These are phyloP conservation scores for Phortica okadai DNA, from an alignment of 2,888 invertebrate genomes.

Conservation along the genomic window DNA sequence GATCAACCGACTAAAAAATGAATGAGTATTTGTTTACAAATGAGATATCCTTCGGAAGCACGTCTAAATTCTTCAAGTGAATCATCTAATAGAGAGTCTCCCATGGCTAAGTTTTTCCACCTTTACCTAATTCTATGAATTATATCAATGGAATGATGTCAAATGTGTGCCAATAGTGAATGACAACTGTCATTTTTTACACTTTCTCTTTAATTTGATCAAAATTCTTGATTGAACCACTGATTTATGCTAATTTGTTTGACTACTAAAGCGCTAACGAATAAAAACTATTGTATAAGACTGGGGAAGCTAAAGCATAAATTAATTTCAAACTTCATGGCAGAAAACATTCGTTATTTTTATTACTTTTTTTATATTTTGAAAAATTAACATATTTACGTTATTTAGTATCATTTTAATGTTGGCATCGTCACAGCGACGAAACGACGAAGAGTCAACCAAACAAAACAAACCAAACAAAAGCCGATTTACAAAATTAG, in stretches of 20 bases:
- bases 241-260: not conserved
- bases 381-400: constrained; percentile 66
- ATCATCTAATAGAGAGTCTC: no score
- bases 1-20: no score
- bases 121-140: not conserved
- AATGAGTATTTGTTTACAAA: no score
- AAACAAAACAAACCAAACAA: not conserved
- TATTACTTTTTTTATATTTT: constrained; percentile 49
- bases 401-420: constrained; percentile 55
- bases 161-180: not conserved
- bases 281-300: not conserved
- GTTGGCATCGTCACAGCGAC: not conserved
- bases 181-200: not conserved
- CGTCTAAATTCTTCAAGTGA: no score
- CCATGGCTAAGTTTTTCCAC: no score
- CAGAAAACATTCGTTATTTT: constrained; percentile 34
- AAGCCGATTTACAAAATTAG: not conserved
- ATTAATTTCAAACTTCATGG: not conserved
- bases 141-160: not conserved
- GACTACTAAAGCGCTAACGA: not conserved
- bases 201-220: not conserved
- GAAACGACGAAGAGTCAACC: not conserved
- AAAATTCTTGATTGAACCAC: not conserved
- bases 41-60: no score
- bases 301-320: not conserved